Evolutionary conservation across 2,797 vertebrate genomes (phyloP).

Genomic region (Rhyacichthys aspro): DNA sequence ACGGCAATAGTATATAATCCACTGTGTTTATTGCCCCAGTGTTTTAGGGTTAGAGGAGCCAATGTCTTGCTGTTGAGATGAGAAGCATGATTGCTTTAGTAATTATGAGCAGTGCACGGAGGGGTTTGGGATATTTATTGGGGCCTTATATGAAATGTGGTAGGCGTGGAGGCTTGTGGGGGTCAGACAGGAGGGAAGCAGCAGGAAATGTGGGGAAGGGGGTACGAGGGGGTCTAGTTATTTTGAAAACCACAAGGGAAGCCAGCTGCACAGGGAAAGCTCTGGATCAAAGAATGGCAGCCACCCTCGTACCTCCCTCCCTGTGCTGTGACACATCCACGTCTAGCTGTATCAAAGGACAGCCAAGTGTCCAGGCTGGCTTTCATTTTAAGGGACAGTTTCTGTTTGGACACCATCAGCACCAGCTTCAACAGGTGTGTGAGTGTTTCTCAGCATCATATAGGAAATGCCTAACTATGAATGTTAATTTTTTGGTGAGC

Average conservation of each 20-base stretch:
- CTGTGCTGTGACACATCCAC: constrained; percentile 61
- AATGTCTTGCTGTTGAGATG: constrained; percentile 39
- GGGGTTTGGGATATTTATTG: constrained; percentile 66
- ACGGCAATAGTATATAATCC: constrained; percentile 29
- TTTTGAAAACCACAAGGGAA: constrained; percentile 78
- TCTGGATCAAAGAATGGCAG: constrained; percentile 72
- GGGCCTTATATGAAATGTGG: constrained; percentile 70
- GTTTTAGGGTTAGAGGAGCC: constrained; percentile 15
- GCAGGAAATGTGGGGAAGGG: constrained; percentile 67
- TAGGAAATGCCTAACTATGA: constrained; percentile 27
- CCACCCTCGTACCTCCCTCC: constrained; percentile 44
- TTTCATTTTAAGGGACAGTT: constrained; percentile 66
- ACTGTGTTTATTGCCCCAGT: constrained; percentile 16
- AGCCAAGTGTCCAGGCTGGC: constrained; percentile 46
- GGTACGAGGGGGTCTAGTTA: constrained; percentile 67
- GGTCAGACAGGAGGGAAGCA: constrained; percentile 62
- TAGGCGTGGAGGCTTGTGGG: constrained; percentile 52
- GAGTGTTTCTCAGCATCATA: constrained; percentile 22
- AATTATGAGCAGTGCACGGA: constrained; percentile 56
- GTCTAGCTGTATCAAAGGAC: constrained; percentile 61
- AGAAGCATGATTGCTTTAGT: constrained; percentile 36
- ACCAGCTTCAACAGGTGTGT: constrained; percentile 33
- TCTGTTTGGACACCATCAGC: constrained; percentile 29
- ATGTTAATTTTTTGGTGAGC: too few species aligned
- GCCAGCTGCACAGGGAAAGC: constrained; percentile 72